Evolutionary conservation across 2,888 invertebrate species (phyloP), one percentile per base, ranked within the genome.

Genomic region (Plebejus anna): DNA sequence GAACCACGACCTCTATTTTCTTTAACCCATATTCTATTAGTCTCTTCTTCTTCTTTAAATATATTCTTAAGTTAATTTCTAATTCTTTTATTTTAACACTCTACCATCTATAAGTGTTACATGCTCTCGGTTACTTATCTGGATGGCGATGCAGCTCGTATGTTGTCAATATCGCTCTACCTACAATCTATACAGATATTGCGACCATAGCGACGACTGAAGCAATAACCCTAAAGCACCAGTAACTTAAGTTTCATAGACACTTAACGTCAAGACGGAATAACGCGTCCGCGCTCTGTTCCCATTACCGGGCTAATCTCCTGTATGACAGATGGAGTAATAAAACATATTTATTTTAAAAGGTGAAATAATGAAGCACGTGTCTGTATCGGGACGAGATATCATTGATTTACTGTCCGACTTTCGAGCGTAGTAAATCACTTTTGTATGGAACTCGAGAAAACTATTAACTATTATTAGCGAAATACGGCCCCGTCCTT

Each of bases 381-480:
- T 90, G 92, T 72, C 28, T 42, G 85, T 86, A 87, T 86, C 85
- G 83, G 83, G 80, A 79, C 83, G 88, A 87, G 87, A 91, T 89
- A 87, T 84, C 80, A 55, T 86, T 93, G 93, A 94, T 93, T 94
- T 94, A 94, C 89, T 87, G 88, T 87, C 82, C 82, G 89, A 91
- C 90, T 91, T 91, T 92, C 88, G 91, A 92, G 86, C 86, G 86
- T 85, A 89, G 86, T 92, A 92, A 93, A 93, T 94, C 93, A 92
- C 88, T 83, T 89, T 86, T 91, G 87, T 91, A 92, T 90, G 86
- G 89, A 90, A 90, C 87, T 91, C 89, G 89, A 91, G 90, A 92
- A 90, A 92, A 94, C 91, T 92, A 94, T 92, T 93, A 92, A 89
- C 89, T 91, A 90, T 92, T 92, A 91, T 89, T 90, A 88, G 89